Percentiles rank a stretch among this genome's conserved stretches.
These are phyloP conservation scores for Gymnocypris eckloni DNA, from an alignment of 2,797 vertebrate genomes.

Conservation along the genomic window DNA sequence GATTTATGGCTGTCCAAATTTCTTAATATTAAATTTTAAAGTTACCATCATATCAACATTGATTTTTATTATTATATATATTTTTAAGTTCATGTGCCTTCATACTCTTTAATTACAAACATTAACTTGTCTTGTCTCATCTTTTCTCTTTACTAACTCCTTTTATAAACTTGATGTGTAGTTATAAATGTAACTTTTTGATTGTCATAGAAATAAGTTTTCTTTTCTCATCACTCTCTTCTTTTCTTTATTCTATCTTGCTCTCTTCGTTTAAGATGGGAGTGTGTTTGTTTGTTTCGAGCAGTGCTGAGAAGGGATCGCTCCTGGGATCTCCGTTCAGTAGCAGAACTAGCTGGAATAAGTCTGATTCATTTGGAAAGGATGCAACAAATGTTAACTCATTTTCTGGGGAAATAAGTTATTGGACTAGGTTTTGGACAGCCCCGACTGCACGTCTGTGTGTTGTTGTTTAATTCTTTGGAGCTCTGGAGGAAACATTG, in stretches of 20 bases:
- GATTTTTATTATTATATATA: not conserved
- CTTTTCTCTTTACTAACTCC: not conserved
- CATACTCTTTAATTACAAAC: not conserved
- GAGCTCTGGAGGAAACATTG: not conserved
- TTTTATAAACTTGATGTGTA: not conserved
- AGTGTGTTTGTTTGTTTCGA: not conserved
- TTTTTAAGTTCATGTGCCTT: too few relatives aligned
- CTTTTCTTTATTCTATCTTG: not conserved
- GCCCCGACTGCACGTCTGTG: not conserved
- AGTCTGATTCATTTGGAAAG: not conserved
- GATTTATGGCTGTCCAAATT: not conserved
- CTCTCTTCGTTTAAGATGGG: not conserved
- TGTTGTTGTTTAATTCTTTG: not conserved
- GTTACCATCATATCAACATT: not conserved
- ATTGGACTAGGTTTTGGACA: not conserved
- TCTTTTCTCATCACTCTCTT: not conserved
- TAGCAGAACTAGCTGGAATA: conserved; percentile 58
- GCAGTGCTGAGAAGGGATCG: not conserved
- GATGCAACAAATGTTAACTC: not conserved
- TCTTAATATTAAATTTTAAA: not conserved
- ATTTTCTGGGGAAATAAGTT: not conserved
- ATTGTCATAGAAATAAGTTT: not conserved
- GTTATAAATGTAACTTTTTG: not conserved
- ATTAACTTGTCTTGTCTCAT: not conserved
- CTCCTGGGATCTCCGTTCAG: conserved; percentile 36